phyloP scores from a whole-genome alignment of 2,888 invertebrate species.

The Dolichopus griseipennis region DNA sequence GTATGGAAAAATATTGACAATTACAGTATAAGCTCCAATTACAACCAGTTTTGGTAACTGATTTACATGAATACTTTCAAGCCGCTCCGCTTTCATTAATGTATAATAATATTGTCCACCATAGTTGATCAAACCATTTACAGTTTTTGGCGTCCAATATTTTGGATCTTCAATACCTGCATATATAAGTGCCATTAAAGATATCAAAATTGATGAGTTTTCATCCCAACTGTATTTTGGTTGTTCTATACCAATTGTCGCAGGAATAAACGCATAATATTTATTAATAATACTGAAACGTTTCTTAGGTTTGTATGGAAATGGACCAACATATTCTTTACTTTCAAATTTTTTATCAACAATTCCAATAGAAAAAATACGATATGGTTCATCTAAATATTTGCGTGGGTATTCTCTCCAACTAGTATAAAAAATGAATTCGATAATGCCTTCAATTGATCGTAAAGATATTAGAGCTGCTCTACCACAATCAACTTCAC shows the following conservation, averaged over 20 bases:
- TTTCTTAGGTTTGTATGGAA: constrained; percentile 25
- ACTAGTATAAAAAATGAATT: constrained; percentile 34
- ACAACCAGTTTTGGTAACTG: constrained; percentile 42
- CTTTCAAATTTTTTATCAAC: constrained; percentile 30
- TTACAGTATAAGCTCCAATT: constrained; percentile 36
- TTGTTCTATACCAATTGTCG: constrained; percentile 32
- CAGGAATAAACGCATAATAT: constrained; percentile 34
- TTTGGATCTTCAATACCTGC: constrained; percentile 56
- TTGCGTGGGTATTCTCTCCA: constrained; percentile 25
- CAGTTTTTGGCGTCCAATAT: constrained; percentile 52
- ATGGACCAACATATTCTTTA: constrained; percentile 18
- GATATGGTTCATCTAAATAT: constrained; percentile 23
- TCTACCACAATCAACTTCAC: constrained; percentile 42
- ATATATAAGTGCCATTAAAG: constrained; percentile 53
- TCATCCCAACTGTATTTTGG: constrained; percentile 39
- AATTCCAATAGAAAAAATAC: constrained; percentile 31
- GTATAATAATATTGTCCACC: constrained; percentile 32
- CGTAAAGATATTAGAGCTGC: constrained; percentile 45
- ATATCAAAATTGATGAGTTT: constrained; percentile 49
- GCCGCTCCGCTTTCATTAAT: constrained; percentile 29
- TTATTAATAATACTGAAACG: constrained; percentile 35
- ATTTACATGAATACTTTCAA: constrained; percentile 30
- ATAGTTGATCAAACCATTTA: constrained; percentile 45
- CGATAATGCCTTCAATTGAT: constrained; percentile 34
- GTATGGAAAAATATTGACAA: constrained; percentile 31